A percentile compares a stretch with the other conserved stretches of the same genome.
Conservation (phyloP, 2,797 vertebrate species). For the Centroberyx gerrardi region DNA sequence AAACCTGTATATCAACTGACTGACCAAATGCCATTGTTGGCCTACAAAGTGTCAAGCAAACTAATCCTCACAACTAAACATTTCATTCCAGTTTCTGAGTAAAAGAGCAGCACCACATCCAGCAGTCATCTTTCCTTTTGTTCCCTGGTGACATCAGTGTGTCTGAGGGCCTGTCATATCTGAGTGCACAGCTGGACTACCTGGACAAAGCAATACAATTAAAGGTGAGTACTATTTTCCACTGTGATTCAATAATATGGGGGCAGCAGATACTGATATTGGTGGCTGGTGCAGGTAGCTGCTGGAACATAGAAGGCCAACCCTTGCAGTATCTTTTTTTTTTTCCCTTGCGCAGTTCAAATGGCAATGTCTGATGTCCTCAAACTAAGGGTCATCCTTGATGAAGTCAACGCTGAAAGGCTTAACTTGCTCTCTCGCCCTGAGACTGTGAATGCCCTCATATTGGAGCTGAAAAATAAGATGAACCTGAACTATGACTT, state of each 20-base stretch:
- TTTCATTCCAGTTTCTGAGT: constrained; percentile 51
- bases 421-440: constrained; percentile 9
- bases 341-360: neutral
- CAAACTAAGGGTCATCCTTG: constrained; percentile 11
- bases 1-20: constrained; percentile 19
- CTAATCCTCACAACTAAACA: constrained; percentile 48
- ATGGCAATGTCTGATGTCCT: neutral
- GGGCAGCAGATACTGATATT: too few species aligned
- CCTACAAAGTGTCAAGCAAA: constrained; percentile 30
- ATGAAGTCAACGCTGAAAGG: constrained; percentile 15
- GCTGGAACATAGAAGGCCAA: neutral
- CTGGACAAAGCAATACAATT: too few species aligned
- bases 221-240: too few species aligned
- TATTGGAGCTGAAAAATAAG: constrained; percentile 12
- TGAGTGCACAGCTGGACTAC: too few species aligned
- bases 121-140: neutral
- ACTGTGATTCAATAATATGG: too few species aligned
- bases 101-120: constrained; percentile 1
- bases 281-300: neutral
- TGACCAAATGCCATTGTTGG: constrained; percentile 39
- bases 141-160: neutral
- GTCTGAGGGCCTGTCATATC: too few species aligned
- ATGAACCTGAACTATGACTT: neutral
- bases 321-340: neutral
- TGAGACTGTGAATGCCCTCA: constrained; percentile 31